Evolutionary conservation across 2,888 invertebrate genomes (phyloP).

Genomic region (Lymantria dispar): DNA sequence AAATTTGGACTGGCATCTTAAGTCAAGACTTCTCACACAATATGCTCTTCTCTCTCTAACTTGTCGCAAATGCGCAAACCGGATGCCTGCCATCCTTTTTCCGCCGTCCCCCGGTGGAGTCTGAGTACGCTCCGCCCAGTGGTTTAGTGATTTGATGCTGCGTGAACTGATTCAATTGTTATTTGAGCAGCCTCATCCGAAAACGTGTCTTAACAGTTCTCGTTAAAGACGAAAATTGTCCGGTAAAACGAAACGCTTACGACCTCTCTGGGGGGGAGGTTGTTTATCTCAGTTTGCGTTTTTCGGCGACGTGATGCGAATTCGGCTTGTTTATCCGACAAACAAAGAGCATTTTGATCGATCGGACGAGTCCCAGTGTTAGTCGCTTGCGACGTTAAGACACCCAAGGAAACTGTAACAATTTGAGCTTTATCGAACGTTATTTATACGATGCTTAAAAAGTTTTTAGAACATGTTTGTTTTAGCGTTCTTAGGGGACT

Average conservation of each 20-base stretch:
- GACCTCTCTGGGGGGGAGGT: slow-evolving; percentile 72
- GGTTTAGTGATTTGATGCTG: slow-evolving; percentile 83
- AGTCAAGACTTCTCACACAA: slow-evolving; percentile 55
- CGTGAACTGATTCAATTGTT: slow-evolving; percentile 83
- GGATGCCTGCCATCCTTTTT: slow-evolving; percentile 65
- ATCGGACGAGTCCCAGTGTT: slow-evolving; percentile 56
- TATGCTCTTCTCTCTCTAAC: slow-evolving; percentile 65
- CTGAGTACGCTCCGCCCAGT: slow-evolving; percentile 80
- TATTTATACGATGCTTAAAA: slow-evolving; percentile 77
- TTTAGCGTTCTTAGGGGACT: slow-evolving; percentile 68
- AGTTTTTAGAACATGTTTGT: slow-evolving; percentile 69
- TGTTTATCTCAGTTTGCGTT: slow-evolving; percentile 81
- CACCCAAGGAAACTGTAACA: slow-evolving; percentile 44
- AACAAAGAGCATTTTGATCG: slow-evolving; percentile 77
- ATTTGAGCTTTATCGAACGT: slow-evolving; percentile 73
- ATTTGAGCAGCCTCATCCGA: slow-evolving; percentile 57
- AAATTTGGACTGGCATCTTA: slow-evolving; percentile 70
- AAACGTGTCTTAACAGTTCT: slow-evolving; percentile 72
- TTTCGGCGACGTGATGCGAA: slow-evolving; percentile 81
- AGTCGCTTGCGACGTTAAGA: slow-evolving; percentile 62
- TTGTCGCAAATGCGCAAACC: slow-evolving; percentile 35
- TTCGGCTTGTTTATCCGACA: slow-evolving; percentile 76
- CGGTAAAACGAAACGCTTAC: slow-evolving; percentile 75
- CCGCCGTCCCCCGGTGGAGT: slow-evolving; percentile 73
- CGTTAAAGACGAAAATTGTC: slow-evolving; percentile 78